Conservation (phyloP, 2,113 vertebrate species). For the Calyptomena viridis region DNA sequence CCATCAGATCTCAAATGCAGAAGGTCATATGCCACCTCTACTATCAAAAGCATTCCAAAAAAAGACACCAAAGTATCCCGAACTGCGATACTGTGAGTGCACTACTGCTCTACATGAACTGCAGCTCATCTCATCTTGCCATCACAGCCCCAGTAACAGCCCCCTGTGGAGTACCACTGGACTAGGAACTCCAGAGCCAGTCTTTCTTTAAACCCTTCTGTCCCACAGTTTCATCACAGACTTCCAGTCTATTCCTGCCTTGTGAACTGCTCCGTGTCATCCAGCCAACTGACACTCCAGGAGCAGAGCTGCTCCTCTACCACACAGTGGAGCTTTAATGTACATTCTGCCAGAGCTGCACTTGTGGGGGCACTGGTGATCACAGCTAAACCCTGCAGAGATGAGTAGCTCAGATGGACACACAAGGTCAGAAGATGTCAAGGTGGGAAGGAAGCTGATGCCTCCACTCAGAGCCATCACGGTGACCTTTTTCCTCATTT, state of each 20-base stretch:
- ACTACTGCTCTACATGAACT: not conserved
- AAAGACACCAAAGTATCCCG: conserved; percentile 36
- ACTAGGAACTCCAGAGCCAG: not conserved
- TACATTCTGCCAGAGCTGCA: not conserved
- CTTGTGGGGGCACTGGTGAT: not conserved
- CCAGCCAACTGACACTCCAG: not conserved
- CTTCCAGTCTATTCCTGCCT: not conserved
- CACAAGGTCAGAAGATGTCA: not conserved
- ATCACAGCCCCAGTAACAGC: not conserved
- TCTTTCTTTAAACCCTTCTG: not conserved
- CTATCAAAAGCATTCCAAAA: conserved; percentile 48
- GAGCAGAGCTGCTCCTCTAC: not conserved
- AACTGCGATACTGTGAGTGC: not conserved
- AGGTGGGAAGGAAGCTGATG: not conserved
- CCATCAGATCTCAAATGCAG: conserved; percentile 1
- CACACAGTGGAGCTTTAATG: accelerated
- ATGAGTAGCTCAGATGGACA: not conserved
- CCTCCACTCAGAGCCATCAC: not conserved
- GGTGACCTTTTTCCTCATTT: not conserved
- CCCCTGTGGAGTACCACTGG: not conserved
- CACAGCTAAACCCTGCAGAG: not conserved
- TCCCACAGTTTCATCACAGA: not conserved
- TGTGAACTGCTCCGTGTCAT: not conserved
- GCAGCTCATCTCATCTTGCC: not conserved
- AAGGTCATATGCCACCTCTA: conserved; percentile 26